phyloP scores from a whole-genome alignment of 2,797 vertebrate genomes.

The Uromys caudimaculatus region DNA sequence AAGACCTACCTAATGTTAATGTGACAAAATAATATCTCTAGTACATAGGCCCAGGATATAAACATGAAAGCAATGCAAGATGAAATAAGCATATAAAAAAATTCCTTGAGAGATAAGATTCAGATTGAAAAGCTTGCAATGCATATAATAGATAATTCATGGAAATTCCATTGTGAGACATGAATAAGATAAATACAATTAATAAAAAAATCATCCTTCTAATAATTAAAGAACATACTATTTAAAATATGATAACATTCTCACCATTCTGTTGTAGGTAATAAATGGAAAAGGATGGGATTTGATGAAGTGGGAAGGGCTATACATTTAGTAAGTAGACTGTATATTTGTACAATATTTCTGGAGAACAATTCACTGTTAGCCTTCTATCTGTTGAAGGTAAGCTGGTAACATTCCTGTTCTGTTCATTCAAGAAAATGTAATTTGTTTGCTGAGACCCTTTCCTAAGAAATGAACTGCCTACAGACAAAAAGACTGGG shows the following conservation, averaged over 20 bases:
- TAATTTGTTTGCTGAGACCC: background rate
- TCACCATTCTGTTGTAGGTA: background rate
- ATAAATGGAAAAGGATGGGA: background rate
- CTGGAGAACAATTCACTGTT: background rate
- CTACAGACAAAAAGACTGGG: background rate
- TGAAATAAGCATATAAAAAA: background rate
- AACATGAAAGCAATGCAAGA: background rate
- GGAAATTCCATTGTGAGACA: background rate
- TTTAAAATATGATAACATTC: slow-evolving; percentile 13
- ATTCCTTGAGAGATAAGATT: background rate
- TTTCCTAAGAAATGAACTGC: background rate
- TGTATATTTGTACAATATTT: background rate
- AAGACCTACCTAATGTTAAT: background rate
- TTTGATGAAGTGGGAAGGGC: background rate
- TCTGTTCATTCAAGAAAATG: background rate
- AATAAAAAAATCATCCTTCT: background rate
- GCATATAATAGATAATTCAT: background rate
- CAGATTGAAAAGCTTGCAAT: background rate
- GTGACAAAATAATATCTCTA: slow-evolving; percentile 17
- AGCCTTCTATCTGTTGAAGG: background rate
- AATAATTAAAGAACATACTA: background rate
- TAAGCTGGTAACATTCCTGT: background rate
- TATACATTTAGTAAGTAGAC: background rate
- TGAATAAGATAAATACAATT: background rate
- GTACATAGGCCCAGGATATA: background rate